Conservation (phyloP, 2,113 vertebrate species). For the Eretmochelys imbricata region DNA sequence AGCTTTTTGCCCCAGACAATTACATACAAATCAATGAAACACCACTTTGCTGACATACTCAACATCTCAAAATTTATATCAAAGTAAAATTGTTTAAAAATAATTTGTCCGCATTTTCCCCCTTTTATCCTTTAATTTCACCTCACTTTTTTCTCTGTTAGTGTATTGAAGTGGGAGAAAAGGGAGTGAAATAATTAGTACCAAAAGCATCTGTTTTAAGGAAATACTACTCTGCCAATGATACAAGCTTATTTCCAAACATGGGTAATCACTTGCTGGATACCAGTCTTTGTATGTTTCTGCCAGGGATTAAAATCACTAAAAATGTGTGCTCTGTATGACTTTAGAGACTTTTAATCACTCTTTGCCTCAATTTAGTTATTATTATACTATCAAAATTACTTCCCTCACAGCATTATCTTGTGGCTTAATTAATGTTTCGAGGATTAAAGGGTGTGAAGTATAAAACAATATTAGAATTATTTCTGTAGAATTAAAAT, state of each 20-base stretch:
- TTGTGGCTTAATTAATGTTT: neutral
- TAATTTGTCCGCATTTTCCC: constrained; percentile 41
- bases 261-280: neutral
- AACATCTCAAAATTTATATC: neutral
- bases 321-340: neutral
- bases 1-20: neutral
- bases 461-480: accelerated
- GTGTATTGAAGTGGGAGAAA: neutral
- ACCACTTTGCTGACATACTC: neutral
- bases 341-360: neutral
- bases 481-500: neutral
- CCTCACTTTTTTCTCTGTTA: neutral
- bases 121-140: constrained; percentile 25
- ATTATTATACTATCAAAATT: neutral
- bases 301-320: neutral
- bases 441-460: neutral
- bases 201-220: constrained; percentile 2
- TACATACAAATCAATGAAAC: neutral
- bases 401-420: neutral
- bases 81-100: constrained; percentile 16
- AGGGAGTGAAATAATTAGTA: neutral
- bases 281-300: neutral
- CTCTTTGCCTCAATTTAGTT: neutral
- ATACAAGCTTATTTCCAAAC: neutral
- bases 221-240: neutral